Base-by-base conservation (phyloP, 2,888 invertebrate genomes). In the Stegophylla sp. region DNA sequence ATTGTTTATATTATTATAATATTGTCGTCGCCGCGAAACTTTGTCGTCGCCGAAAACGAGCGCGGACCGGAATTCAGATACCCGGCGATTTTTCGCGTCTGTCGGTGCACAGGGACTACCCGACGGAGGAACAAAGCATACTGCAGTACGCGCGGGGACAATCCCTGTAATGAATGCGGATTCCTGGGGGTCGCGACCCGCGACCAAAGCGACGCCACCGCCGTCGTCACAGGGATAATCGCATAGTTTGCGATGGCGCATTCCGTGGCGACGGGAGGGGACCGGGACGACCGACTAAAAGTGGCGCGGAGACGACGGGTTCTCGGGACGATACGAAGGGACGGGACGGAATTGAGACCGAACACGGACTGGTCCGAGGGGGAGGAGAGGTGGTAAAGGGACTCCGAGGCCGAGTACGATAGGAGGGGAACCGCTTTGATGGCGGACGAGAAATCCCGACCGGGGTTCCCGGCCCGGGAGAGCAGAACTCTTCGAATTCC, bases 231-330 rank as follows among this genome's bases (percentile, higher is more conserved):
- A n/a, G 12, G 34, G 41, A 53, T 43, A 23, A 59, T 59, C 56
- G 23, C 72, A 72, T 72, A 72, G 72, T 72, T 72, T 56, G 3
- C 17, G 43, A 26, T 12, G 53, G 51, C 23, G 15, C 23, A 72
- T 72, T 72, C 59, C 72, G 43, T 17, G 43, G 41, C 4, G 63
- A 17, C 15, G 34, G 28, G 1, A 7, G 34, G 34, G 53, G 7
- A 34, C 34, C 7, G 34, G 7, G 34, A 34, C 34, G 4, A 34
- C 34, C 34, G 34, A 34, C 4, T 5, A 34, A 34, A 7, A 34
- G 34, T 34, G 34, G 34, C 3, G 7, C 4, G 7, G 34, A 34
- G 34, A 34, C 4, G 34, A 34, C 34, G 7, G 34, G 7, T 3
- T 5, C 34, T 5, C 4, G 34, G n/a, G n/a, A n/a, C n/a, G 34